A percentile compares a stretch with the other conserved stretches of the same genome.
Evolutionary conservation across 2,888 invertebrate species (phyloP).

Genomic region (Portevinia maculata): DNA sequence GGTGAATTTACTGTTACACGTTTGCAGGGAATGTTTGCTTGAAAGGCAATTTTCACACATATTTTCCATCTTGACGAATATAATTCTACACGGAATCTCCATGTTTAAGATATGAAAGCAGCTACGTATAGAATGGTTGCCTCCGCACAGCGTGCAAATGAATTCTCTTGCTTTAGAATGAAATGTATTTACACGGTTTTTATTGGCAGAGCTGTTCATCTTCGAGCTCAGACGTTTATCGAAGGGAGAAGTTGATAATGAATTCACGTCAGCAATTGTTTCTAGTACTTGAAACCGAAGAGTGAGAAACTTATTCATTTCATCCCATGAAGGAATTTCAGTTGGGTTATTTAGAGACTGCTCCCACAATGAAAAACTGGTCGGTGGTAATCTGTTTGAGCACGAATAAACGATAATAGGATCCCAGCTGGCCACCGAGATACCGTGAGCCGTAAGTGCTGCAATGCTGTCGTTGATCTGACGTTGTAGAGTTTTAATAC

Average conservation of each 20-base stretch:
- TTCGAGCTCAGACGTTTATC: not conserved
- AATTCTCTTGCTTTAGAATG: not conserved
- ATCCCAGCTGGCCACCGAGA: not conserved
- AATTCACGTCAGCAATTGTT: constrained; percentile 4
- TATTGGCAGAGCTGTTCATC: not conserved
- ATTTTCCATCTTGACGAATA: not conserved
- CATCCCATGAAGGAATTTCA: not conserved
- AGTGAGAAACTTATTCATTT: constrained; percentile 1
- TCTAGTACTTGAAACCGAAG: not conserved
- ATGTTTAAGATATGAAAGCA: constrained; percentile 5
- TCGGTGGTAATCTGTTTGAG: not conserved
- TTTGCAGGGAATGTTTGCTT: not conserved
- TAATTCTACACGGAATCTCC: not conserved
- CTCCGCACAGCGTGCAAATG: not conserved
- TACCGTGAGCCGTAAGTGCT: not conserved
- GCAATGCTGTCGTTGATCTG: not conserved
- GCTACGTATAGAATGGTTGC: not conserved
- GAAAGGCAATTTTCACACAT: not conserved
- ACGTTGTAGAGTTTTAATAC: not conserved
- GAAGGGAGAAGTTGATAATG: not conserved
- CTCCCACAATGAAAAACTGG: not conserved
- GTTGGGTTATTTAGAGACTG: not conserved
- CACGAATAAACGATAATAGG: not conserved
- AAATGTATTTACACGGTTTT: not conserved
- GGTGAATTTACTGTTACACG: not conserved